Evolutionary conservation across 1,140 invertebrate species (phyloP).

Genomic region (Cepaea nemoralis): DNA sequence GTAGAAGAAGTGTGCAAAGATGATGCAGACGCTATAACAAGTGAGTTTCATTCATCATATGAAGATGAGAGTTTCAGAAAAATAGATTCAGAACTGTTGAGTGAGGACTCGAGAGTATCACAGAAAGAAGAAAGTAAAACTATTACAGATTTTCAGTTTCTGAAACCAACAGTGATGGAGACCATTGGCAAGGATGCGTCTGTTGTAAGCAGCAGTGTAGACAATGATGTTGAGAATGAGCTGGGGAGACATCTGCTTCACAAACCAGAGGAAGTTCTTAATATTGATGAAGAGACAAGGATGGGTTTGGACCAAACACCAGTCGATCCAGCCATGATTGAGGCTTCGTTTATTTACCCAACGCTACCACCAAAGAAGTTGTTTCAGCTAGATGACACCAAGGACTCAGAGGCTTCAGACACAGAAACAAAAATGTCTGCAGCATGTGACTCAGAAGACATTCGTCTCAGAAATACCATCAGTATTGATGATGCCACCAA

Average conservation of each 20-base stretch:
- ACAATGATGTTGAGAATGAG: constrained; percentile 31
- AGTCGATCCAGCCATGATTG: background rate
- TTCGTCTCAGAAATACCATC: constrained; percentile 40
- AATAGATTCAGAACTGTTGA: no score
- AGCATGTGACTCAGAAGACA: constrained; percentile 32
- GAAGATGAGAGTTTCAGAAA: background rate
- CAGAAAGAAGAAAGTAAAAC: background rate
- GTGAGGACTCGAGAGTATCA: background rate
- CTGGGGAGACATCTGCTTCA: background rate
- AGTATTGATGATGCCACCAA: constrained; percentile 39
- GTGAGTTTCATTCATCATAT: background rate
- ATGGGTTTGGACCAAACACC: constrained; percentile 45
- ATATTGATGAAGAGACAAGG: constrained; percentile 48
- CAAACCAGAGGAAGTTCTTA: constrained; percentile 40
- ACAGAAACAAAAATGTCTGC: constrained; percentile 36
- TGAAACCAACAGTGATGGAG: background rate
- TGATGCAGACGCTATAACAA: background rate
- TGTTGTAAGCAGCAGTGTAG: background rate
- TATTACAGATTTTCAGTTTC: constrained; percentile 18
- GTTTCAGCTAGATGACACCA: constrained; percentile 33
- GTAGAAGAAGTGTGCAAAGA: background rate
- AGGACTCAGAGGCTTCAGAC: constrained; percentile 37
- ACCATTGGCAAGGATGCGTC: background rate
- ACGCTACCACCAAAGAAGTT: constrained; percentile 34
- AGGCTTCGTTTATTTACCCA: constrained; percentile 3